Conservation (phyloP, 2,888 invertebrate genomes). For the Cheiracanthium punctorium region DNA sequence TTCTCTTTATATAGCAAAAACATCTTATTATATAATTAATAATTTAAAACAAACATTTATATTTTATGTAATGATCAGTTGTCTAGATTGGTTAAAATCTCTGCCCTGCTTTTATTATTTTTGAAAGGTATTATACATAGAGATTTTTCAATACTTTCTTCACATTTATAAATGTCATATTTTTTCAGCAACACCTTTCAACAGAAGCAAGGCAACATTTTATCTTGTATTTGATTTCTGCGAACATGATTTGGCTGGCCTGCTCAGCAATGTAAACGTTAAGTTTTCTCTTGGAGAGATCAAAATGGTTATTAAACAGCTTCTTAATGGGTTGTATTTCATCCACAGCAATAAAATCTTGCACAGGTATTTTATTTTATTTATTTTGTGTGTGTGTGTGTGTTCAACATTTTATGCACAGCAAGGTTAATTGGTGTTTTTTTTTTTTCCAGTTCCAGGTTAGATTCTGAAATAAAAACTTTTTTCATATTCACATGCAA, state of each 20-base stretch:
- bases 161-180: not conserved
- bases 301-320: slow-evolving; percentile 92
- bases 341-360: slow-evolving; percentile 93
- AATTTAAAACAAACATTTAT: too few relatives aligned
- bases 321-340: slow-evolving; percentile 92
- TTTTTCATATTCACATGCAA: too few relatives aligned
- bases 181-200: slow-evolving; percentile 76
- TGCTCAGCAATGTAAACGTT: slow-evolving; percentile 94
- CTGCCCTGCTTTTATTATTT: not conserved
- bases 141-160: not conserved
- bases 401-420: too few relatives aligned
- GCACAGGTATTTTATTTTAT: slow-evolving; percentile 47
- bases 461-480: too few relatives aligned
- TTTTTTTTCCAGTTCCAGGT: too few relatives aligned
- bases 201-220: slow-evolving; percentile 89
- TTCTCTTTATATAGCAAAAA: too few relatives aligned
- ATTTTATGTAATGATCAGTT: too few relatives aligned
- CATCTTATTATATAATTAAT: too few relatives aligned
- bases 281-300: slow-evolving; percentile 94
- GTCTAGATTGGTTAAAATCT: too few relatives aligned
- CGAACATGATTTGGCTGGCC: slow-evolving; percentile 97
- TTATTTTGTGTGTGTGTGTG: slow-evolving; percentile 76
- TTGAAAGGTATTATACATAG: not conserved
- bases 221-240: slow-evolving; percentile 99
- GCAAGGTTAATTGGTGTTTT: too few relatives aligned